A percentile compares a stretch with the other conserved stretches of the same genome.
Evolutionary conservation across 35 echinoderm and acorn worm species (phyloP).

Genomic region (Ophiothrix spiculata): DNA sequence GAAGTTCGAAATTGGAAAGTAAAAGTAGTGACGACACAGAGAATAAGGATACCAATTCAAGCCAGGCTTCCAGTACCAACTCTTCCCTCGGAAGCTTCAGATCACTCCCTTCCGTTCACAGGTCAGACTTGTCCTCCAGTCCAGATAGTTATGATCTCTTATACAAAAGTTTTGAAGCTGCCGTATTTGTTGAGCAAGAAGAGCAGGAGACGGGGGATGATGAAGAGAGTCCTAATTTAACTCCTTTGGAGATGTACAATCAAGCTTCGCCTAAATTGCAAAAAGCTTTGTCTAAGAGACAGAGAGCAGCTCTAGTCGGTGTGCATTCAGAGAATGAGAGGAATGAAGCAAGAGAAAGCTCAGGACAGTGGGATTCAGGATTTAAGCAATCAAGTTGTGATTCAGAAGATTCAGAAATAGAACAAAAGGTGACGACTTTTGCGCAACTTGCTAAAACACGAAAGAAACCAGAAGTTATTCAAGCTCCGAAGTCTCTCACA

Average conservation of each 20-base stretch:
- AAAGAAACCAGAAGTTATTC: conserved; percentile 42
- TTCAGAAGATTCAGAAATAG: background rate
- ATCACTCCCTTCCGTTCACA: conserved; percentile 45
- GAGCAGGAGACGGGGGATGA: conserved; percentile 35
- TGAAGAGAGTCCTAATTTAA: conserved; percentile 19
- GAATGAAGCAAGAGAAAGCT: background rate
- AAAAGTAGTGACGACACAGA: background rate
- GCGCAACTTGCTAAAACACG: conserved; percentile 54
- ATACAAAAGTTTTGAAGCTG: conserved; percentile 92
- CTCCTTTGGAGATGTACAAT: conserved; percentile 49
- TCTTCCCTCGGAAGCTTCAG: conserved; percentile 24
- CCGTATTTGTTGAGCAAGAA: conserved; percentile 66
- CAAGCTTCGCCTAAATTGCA: conserved; percentile 56
- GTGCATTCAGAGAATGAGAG: background rate
- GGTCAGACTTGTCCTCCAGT: conserved; percentile 70
- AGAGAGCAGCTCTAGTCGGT: background rate
- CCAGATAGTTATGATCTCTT: conserved; percentile 95
- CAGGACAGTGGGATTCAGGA: background rate
- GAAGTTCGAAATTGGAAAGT: background rate
- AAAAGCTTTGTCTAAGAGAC: conserved; percentile 40
- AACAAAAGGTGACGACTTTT: conserved; percentile 32
- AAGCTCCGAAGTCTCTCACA: background rate
- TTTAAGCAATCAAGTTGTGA: background rate
- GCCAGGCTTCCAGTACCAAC: background rate
- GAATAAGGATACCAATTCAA: background rate